phyloP scores from a whole-genome alignment of 2,888 invertebrate genomes.

The Acleris literana region DNA sequence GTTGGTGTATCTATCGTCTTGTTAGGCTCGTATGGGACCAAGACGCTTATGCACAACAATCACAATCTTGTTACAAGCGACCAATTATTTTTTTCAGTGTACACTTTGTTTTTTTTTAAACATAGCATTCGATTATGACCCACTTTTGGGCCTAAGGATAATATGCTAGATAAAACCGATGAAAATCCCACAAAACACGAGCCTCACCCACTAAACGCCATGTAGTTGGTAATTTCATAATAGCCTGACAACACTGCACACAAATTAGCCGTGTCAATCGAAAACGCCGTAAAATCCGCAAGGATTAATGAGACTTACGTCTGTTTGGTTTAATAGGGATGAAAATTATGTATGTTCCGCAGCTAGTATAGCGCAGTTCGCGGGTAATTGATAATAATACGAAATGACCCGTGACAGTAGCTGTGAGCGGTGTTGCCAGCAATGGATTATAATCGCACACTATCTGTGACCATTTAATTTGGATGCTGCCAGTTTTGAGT shows the following conservation, averaged over 20 bases:
- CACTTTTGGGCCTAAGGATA: too few relatives aligned
- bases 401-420: slow-evolving; percentile 80
- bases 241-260: slow-evolving; percentile 56
- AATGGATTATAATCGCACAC: slow-evolving; percentile 57
- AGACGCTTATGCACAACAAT: too few relatives aligned
- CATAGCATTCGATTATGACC: too few relatives aligned
- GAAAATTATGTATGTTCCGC: slow-evolving; percentile 51
- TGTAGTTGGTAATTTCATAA: slow-evolving; percentile 35
- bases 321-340: slow-evolving; percentile 35
- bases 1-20: too few relatives aligned
- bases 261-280: slow-evolving; percentile 22
- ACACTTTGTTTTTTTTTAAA: too few relatives aligned
- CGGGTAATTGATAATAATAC: slow-evolving; percentile 78
- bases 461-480: slow-evolving; percentile 51
- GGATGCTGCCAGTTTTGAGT: slow-evolving; percentile 47
- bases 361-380: slow-evolving; percentile 59
- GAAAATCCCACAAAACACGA: slow-evolving; percentile 25
- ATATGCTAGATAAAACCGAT: slow-evolving; percentile 12
- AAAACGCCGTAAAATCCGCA: slow-evolving; percentile 7
- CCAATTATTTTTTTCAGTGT: too few relatives aligned
- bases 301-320: not conserved
- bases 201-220: slow-evolving; percentile 32
- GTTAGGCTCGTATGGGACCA: too few relatives aligned
- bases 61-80: too few relatives aligned
- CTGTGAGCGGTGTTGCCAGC: slow-evolving; percentile 69